These are phyloP conservation scores for Spheniscus mendiculus DNA, from an alignment of 2,113 vertebrate species.

Conservation along the genomic window DNA sequence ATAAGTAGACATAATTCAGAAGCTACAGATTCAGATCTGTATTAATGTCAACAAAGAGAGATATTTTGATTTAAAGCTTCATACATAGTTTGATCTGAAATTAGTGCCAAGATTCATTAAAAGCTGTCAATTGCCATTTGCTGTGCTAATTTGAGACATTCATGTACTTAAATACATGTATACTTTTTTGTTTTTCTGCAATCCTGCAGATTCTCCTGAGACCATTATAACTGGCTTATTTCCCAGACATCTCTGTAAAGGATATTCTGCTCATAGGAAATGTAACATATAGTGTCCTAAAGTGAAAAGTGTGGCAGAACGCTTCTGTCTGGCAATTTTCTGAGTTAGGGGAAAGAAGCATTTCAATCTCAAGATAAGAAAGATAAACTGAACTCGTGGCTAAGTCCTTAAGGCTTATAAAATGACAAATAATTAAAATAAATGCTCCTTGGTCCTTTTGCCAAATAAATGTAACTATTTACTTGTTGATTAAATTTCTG, in stretches of 20 bases:
- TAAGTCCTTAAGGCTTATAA: background rate
- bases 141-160: conserved; percentile 16
- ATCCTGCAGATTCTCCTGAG: conserved; percentile 22
- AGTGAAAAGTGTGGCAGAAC: background rate
- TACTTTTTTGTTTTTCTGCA: background rate
- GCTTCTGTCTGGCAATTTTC: background rate
- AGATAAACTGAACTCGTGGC: background rate
- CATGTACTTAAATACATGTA: background rate
- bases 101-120: conserved; percentile 30
- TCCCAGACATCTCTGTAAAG: conserved; percentile 35
- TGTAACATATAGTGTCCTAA: background rate
- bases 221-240: conserved; percentile 21
- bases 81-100: background rate
- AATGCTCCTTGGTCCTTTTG: background rate
- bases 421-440: background rate
- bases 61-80: conserved; percentile 13
- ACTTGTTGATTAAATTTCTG: background rate
- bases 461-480: background rate
- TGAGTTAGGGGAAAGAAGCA: background rate
- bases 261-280: background rate
- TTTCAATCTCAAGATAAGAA: background rate
- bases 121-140: conserved; percentile 51
- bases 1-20: background rate
- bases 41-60: conserved; percentile 11
- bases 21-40: background rate